Conservation (phyloP, 1,140 invertebrate species). For the Rhopalosiphum maidis region DNA sequence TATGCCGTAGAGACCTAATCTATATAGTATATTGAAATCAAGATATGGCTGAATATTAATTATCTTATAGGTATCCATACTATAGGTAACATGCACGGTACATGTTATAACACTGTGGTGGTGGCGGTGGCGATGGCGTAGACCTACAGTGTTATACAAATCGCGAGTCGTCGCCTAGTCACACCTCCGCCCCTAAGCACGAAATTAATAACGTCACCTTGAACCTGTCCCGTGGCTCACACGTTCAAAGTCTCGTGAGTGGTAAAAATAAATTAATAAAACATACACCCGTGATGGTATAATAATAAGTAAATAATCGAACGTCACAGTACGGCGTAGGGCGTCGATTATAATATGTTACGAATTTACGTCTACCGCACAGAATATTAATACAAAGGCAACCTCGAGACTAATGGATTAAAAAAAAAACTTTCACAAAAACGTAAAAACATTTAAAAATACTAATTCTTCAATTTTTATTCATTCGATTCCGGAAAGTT, state of each 20-base stretch:
- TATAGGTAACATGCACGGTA: too few relatives aligned
- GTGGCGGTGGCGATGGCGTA: background rate
- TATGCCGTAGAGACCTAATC: too few relatives aligned
- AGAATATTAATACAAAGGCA: background rate
- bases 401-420: background rate
- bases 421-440: background rate
- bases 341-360: background rate
- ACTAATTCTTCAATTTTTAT: background rate
- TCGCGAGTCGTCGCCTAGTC: background rate
- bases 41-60: too few relatives aligned
- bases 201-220: constrained; percentile 1
- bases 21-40: too few relatives aligned
- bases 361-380: background rate
- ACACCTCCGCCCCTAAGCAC: background rate
- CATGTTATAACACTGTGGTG: too few relatives aligned
- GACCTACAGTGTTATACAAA: background rate
- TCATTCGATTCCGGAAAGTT: background rate
- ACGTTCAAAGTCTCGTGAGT: background rate
- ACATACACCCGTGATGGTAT: background rate
- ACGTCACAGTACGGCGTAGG: background rate
- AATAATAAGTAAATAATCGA: background rate
- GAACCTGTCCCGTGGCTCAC: background rate
- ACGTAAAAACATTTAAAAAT: background rate
- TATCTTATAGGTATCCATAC: too few relatives aligned
- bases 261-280: background rate